phyloP scores from a whole-genome alignment of 2,113 vertebrate species.

The Phalacrocorax brasilianus region DNA sequence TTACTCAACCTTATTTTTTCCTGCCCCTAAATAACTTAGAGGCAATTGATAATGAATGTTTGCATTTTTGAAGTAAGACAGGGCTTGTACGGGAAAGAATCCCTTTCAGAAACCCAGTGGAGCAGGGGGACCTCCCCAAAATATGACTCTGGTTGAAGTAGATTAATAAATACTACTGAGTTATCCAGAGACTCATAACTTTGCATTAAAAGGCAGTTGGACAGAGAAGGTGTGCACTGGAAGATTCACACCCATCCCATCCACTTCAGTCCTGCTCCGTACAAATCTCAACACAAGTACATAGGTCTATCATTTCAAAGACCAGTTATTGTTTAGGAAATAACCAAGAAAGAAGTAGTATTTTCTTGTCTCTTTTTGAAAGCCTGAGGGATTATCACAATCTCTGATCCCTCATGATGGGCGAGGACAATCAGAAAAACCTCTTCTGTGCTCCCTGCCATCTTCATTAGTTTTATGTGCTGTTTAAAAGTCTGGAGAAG shows the following conservation, averaged over 20 bases:
- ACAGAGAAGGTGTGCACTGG: neutral
- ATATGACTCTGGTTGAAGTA: neutral
- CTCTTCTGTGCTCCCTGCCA: neutral
- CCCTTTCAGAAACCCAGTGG: neutral
- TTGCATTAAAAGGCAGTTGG: neutral
- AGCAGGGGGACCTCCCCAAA: neutral
- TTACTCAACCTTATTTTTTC: neutral
- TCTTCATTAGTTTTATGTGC: neutral
- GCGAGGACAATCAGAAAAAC: neutral
- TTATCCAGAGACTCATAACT: neutral
- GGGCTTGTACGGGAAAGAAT: neutral
- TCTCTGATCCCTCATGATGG: neutral
- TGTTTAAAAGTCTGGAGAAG: neutral
- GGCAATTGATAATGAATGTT: neutral
- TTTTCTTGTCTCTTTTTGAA: neutral
- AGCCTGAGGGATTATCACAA: neutral
- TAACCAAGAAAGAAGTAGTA: neutral
- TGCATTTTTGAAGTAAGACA: neutral
- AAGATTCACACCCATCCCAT: neutral
- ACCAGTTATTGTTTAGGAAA: neutral
- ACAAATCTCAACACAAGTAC: neutral
- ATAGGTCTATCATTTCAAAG: neutral
- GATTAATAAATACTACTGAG: neutral
- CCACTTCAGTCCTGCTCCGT: neutral
- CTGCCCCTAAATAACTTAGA: neutral